These are phyloP conservation scores for Scrobipalpa costella DNA, from an alignment of 2,888 invertebrate genomes.

Conservation along the genomic window DNA sequence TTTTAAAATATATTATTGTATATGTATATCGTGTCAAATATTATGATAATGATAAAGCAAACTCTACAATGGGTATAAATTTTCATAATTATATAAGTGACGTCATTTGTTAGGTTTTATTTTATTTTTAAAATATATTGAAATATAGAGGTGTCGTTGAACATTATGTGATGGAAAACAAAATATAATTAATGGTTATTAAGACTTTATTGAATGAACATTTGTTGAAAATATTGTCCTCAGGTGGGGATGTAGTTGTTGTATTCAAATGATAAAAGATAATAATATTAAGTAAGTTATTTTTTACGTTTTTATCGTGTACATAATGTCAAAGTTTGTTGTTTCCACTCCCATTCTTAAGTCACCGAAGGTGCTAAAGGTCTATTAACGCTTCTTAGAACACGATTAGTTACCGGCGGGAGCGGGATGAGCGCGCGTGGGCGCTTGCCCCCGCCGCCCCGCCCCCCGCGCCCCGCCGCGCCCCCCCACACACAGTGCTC, in stretches of 20 bases:
- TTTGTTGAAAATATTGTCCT: slow-evolving; percentile 79
- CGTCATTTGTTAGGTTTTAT: slow-evolving; percentile 63
- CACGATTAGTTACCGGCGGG: slow-evolving; percentile 49
- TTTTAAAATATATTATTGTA: slow-evolving; percentile 71
- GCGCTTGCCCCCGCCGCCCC: slow-evolving; percentile 11
- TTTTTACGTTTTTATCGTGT: slow-evolving; percentile 81
- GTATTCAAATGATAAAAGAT: slow-evolving; percentile 78
- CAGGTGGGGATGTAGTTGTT: slow-evolving; percentile 77
- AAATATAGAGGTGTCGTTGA: slow-evolving; percentile 77
- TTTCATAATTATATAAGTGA: slow-evolving; percentile 47
- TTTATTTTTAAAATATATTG: slow-evolving; percentile 66
- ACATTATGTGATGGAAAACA: slow-evolving; percentile 78
- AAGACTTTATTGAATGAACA: slow-evolving; percentile 78
- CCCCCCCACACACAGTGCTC: slow-evolving; percentile 29
- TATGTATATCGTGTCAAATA: slow-evolving; percentile 67
- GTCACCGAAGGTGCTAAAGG: slow-evolving; percentile 79
- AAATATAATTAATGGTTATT: slow-evolving; percentile 70
- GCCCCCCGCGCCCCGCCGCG: slow-evolving; percentile 23
- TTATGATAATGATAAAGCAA: slow-evolving; percentile 53
- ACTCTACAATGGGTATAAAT: slow-evolving; percentile 48
- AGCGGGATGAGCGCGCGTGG: neutral
- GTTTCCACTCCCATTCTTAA: slow-evolving; percentile 71
- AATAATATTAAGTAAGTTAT: slow-evolving; percentile 82
- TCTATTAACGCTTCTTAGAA: slow-evolving; percentile 77
- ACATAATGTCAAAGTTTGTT: slow-evolving; percentile 75